Evolutionary conservation across 2,113 vertebrate genomes (phyloP), one percentile per base, ranked within the genome.

Genomic region (Podarcis raffonei): DNA sequence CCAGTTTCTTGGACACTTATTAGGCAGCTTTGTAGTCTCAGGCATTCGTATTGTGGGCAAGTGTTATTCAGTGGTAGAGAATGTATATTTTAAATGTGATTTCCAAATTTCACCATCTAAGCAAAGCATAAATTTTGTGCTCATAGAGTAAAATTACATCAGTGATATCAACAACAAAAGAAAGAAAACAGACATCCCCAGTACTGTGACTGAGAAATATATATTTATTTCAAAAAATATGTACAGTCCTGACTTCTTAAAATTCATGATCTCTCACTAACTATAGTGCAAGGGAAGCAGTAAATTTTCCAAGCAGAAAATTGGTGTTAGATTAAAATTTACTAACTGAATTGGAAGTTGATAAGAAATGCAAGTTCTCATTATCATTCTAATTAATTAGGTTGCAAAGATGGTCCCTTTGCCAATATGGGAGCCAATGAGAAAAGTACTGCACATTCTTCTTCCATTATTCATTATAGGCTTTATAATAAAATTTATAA

Each of bases 231-330:
- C 30, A 81, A 76, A 83, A 75, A n/a, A 32, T 53, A 76, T 5
- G 5, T 90, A 32, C 9, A 81, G 42, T 77, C 0, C 35, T 87
- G 32, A 88, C 92, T 89, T 32, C 62, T 93, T 81, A 85, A 92
- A 90, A 90, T 71, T 91, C 62, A 74, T 74, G 3, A n/a, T 86
- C n/a, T 90, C 93, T 91, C 27, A 0, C 32, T 89, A 85, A 37
- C 25, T 20, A 78, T 65, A 20, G 7, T 77, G 77, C 15, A 77
- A 16, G 89, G 53, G 89, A 91, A 81, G 15, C 12, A 72, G 4
- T 83, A 88, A 87, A 62, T 80, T 93, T 95, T 93, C 65, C 87
- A 92, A 89, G 85, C 53, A 92, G 79, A 94, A 94, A 94, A 93
- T 91, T 88, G 66, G 74, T 84, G 27, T 62, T 86, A 80, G 74